Conservation (phyloP, 1,140 invertebrate species). For the Dreissena rostriformis region DNA sequence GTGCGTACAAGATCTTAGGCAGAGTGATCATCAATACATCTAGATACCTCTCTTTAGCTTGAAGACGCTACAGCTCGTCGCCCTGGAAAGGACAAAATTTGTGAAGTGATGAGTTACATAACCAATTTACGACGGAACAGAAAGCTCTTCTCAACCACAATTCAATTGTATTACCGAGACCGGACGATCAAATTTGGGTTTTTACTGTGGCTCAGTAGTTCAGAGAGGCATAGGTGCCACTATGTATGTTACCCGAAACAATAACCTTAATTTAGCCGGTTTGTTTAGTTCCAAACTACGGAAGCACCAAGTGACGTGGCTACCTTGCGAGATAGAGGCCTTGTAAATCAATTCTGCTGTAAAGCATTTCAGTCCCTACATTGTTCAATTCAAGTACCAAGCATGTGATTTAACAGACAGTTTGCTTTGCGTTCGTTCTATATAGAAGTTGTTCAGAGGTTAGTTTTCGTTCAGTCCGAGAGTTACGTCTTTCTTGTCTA, state of each 20-base stretch:
- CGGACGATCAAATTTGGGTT: slow-evolving; percentile 58
- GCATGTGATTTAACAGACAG: slow-evolving; percentile 60
- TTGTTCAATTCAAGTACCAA: slow-evolving; percentile 56
- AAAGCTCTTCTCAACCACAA: slow-evolving; percentile 10
- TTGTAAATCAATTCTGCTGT: slow-evolving; percentile 17
- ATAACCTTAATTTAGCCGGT: slow-evolving; percentile 39
- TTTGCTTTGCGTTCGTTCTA: slow-evolving; percentile 55
- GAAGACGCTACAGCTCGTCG: slow-evolving; percentile 37
- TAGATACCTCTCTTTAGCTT: not conserved
- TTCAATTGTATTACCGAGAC: slow-evolving; percentile 8
- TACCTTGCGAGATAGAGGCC: slow-evolving; percentile 46
- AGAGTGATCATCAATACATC: slow-evolving; percentile 37
- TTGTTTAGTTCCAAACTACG: slow-evolving; percentile 59
- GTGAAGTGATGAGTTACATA: slow-evolving; percentile 35
- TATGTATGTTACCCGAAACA: slow-evolving; percentile 41
- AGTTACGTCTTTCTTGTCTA: slow-evolving; percentile 58
- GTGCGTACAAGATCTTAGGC: slow-evolving; percentile 56
- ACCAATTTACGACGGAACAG: slow-evolving; percentile 26
- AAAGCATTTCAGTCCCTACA: slow-evolving; percentile 62
- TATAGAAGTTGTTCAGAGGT: slow-evolving; percentile 48
- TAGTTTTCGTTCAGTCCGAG: slow-evolving; percentile 59
- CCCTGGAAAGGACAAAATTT: slow-evolving; percentile 23
- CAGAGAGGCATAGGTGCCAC: slow-evolving; percentile 46
- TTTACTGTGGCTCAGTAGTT: slow-evolving; percentile 54
- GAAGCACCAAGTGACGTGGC: slow-evolving; percentile 35